phyloP scores from a whole-genome alignment of 2,888 invertebrate genomes.

The Cosmia pyralina region DNA sequence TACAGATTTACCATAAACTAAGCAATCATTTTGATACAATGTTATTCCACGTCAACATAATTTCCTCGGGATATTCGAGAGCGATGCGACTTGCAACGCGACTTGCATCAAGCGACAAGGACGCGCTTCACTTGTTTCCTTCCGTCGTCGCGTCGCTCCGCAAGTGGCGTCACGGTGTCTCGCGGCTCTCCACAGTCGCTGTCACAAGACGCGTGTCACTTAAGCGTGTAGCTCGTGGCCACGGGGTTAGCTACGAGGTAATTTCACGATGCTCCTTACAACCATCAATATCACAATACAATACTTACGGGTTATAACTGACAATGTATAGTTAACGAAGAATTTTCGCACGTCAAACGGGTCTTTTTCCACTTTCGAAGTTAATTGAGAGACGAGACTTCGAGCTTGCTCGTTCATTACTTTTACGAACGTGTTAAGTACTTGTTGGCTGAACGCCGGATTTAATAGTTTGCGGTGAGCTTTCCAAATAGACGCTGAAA shows the following conservation, averaged over 20 bases:
- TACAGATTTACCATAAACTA: background rate
- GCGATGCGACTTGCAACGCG: background rate
- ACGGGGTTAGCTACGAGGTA: background rate
- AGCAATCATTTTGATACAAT: background rate
- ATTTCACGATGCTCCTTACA: background rate
- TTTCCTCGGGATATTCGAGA: no score
- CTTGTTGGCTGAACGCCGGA: constrained; percentile 69
- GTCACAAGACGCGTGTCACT: no score
- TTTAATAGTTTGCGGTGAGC: constrained; percentile 70
- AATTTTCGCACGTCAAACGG: constrained; percentile 63
- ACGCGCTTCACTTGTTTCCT: background rate
- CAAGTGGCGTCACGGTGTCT: background rate
- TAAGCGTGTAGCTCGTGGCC: no score
- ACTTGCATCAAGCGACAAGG: background rate
- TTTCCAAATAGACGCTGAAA: constrained; percentile 66
- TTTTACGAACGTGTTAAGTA: constrained; percentile 63
- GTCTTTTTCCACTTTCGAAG: constrained; percentile 53
- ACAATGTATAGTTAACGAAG: constrained; percentile 57
- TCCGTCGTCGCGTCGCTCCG: background rate
- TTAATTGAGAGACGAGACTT: constrained; percentile 55
- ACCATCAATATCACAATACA: background rate
- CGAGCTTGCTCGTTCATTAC: constrained; percentile 67
- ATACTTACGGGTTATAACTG: constrained; percentile 68
- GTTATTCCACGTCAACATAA: background rate
- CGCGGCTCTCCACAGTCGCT: no score